phyloP scores from a whole-genome alignment of 2,797 vertebrate species.

The Knipowitschia caucasica region DNA sequence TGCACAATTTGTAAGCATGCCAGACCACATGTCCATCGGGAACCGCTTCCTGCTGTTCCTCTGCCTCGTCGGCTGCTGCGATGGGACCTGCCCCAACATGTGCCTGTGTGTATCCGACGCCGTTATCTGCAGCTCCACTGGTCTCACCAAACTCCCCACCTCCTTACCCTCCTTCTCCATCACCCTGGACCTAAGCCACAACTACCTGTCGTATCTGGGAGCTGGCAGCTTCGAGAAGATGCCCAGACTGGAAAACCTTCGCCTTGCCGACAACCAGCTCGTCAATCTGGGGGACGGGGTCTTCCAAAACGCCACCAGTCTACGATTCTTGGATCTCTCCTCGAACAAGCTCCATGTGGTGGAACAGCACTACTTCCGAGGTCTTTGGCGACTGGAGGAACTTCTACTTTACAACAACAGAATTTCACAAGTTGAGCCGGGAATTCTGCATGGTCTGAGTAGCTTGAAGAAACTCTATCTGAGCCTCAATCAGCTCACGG shows the following conservation, averaged over 20 bases:
- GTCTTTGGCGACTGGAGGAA: slow-evolving; percentile 83
- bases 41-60: slow-evolving; percentile 59
- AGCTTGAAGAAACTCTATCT: slow-evolving; percentile 85
- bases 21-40: slow-evolving; percentile 57
- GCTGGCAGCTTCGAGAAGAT: slow-evolving; percentile 75
- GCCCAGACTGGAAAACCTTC: slow-evolving; percentile 78
- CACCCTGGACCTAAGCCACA: slow-evolving; percentile 89
- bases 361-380: slow-evolving; percentile 81
- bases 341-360: slow-evolving; percentile 83
- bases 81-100: slow-evolving; percentile 70
- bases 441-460: slow-evolving; percentile 74
- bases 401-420: slow-evolving; percentile 90
- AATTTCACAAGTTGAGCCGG: slow-evolving; percentile 78
- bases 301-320: slow-evolving; percentile 81
- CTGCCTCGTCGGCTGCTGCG: slow-evolving; percentile 34
- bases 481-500: slow-evolving; percentile 85
- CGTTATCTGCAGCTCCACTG: slow-evolving; percentile 82
- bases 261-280: slow-evolving; percentile 83
- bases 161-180: slow-evolving; percentile 70
- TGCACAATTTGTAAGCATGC: slow-evolving; percentile 26
- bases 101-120: slow-evolving; percentile 89
- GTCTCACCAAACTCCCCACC: slow-evolving; percentile 72
- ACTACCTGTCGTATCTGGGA: slow-evolving; percentile 77
- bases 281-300: slow-evolving; percentile 61
- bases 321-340: slow-evolving; percentile 88